phyloP scores from a whole-genome alignment of 2,888 invertebrate species.

The Hemicrepidius hirtus region DNA sequence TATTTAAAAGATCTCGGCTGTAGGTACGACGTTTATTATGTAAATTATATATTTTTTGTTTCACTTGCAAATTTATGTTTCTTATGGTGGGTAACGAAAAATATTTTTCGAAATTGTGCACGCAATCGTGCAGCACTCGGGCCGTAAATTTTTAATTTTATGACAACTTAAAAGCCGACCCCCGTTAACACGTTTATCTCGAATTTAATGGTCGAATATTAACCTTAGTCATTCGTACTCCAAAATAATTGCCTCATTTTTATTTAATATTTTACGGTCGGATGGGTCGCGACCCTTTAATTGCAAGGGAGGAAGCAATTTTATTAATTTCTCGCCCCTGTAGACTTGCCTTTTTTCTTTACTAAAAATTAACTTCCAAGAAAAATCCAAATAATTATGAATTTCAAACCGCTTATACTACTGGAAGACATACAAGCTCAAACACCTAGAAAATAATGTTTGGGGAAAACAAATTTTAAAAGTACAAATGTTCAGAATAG shows the following conservation, averaged over 20 bases:
- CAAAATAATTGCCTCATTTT: conserved; percentile 33
- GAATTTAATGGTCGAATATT: conserved; percentile 22
- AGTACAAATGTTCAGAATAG: too few relatives aligned
- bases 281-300: conserved; percentile 18
- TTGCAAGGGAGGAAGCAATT: conserved; percentile 23
- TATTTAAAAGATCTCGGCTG: conserved; percentile 26
- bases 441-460: too few relatives aligned
- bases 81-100: neutral
- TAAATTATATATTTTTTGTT: conserved; percentile 11
- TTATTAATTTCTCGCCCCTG: neutral
- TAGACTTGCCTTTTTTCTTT: neutral
- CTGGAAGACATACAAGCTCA: too few relatives aligned
- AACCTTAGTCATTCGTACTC: conserved; percentile 26
- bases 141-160: conserved; percentile 30
- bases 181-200: conserved; percentile 30
- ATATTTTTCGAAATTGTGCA: neutral
- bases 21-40: conserved; percentile 22
- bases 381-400: too few relatives aligned
- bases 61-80: conserved; percentile 8
- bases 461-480: too few relatives aligned
- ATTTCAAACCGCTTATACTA: too few relatives aligned
- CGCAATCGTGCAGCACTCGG: neutral
- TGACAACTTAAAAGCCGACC: conserved; percentile 28
- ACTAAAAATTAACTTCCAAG: too few relatives aligned
- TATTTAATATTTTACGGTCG: conserved; percentile 34